Evolutionary conservation across 2,888 invertebrate species (phyloP), one percentile per base, ranked within the genome.

Genomic region (Anticlea derivata): DNA sequence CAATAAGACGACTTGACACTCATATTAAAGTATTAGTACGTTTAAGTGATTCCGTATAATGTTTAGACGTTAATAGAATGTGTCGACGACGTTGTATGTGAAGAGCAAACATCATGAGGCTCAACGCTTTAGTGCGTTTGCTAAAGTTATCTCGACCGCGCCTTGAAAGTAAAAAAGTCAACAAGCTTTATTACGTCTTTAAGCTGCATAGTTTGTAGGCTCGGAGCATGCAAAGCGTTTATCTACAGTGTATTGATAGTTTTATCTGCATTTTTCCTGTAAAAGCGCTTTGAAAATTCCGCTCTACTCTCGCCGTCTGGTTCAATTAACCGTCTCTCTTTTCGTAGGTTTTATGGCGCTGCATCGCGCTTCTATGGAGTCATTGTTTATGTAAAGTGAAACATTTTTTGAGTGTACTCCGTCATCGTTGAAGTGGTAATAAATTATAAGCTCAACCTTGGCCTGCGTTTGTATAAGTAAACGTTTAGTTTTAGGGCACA

Each of bases 391-490:
- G 70, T 66, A 69, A 69, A 61, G 64, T 63, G 68, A 71, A 73
- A 80, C 64, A 75, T 70, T 79, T 80, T 85, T 76, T 61, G 66
- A 70, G 70, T 73, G 72, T 52, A 74, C 70, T 62, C 77, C 80
- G 86, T 86, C 86, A 77, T 66, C 80, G 62, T 65, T 78, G 71
- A 80, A 90, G 90, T 84, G 83, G 83, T 72, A 60, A 83, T 89
- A 88, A 88, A 89, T 89, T 84, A 86, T 81, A 78, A 85, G 78
- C 79, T 82, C 84, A 88, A 86, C 88, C 87, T 87, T 87, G 83
- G 77, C 65, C 69, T 43, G 68, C 70, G 80, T 82, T 86, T 89
- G 86, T 87, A 88, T 86, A 78, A 75, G 80, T 82, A 78, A 80
- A 71, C 75, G 73, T 75, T 78, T 70, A 41, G 58, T 69, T 68